Evolutionary conservation across 1,140 invertebrate species (phyloP).

Genomic region (Orussus abietinus): DNA sequence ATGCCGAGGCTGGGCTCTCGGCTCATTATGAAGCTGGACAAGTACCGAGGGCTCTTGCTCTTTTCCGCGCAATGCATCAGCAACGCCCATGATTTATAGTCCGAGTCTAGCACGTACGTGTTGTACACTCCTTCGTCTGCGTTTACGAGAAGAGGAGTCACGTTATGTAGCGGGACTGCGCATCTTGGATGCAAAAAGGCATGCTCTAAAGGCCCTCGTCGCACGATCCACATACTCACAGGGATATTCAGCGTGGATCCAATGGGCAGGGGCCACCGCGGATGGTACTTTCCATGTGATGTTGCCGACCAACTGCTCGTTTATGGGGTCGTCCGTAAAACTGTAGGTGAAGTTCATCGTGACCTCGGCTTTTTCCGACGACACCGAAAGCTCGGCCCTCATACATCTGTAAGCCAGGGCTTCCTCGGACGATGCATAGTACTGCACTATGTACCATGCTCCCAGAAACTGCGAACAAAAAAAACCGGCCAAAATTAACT

Average conservation of each 20-base stretch:
- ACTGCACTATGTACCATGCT: conserved; percentile 78
- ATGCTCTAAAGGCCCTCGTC: too few relatives aligned
- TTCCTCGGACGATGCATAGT: conserved; percentile 83
- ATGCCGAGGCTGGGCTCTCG: conserved; percentile 57
- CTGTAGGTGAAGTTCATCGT: conserved; percentile 85
- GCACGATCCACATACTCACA: too few relatives aligned
- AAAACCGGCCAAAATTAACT: too few relatives aligned
- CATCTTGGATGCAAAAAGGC: too few relatives aligned
- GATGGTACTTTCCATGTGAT: conserved; percentile 81
- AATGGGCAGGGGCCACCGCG: conserved; percentile 68
- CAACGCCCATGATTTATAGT: conserved; percentile 75
- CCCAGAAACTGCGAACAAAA: conserved; percentile 64
- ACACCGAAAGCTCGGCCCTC: conserved; percentile 68
- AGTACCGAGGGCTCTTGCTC: conserved; percentile 70
- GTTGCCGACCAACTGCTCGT: conserved; percentile 74
- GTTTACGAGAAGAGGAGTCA: too few relatives aligned
- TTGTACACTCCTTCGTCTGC: conserved; percentile 86
- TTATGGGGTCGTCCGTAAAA: conserved; percentile 75
- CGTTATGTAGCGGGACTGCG: too few relatives aligned
- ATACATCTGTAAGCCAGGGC: conserved; percentile 78
- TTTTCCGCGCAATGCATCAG: conserved; percentile 83
- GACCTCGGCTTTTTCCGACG: conserved; percentile 53
- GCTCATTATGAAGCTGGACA: conserved; percentile 80
- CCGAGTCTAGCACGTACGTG: conserved; percentile 79
- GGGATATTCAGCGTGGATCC: conserved; percentile 77